Percentiles rank a stretch among this genome's conserved stretches.
Evolutionary conservation across 1,140 invertebrate species (phyloP).

Genomic region (Nephila pilipes): DNA sequence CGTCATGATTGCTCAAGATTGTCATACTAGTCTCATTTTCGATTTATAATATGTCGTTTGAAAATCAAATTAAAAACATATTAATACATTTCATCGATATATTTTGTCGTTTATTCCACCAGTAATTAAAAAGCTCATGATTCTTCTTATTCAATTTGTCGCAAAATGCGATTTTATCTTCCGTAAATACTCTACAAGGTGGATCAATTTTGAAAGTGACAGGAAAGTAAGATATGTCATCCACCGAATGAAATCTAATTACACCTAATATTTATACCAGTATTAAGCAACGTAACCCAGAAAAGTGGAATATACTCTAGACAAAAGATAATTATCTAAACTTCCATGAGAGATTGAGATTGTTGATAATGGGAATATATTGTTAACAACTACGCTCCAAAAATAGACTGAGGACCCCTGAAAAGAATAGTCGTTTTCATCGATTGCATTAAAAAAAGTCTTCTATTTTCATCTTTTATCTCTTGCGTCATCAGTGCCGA

Average conservation of each 20-base stretch:
- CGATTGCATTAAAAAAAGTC: neutral
- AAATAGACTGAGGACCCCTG: neutral
- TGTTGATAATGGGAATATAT: neutral
- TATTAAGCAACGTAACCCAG: neutral
- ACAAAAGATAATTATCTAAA: neutral
- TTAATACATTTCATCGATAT: too few species aligned
- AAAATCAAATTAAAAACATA: too few species aligned
- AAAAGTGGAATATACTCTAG: neutral
- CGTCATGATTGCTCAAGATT: too few species aligned
- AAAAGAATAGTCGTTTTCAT: constrained; percentile 18
- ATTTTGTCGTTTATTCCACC: too few species aligned
- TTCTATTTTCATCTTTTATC: neutral
- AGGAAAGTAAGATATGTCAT: neutral
- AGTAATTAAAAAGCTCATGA: too few species aligned
- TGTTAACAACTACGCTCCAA: neutral
- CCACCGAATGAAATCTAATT: neutral
- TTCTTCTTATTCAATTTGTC: too few species aligned
- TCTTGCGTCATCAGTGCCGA: neutral
- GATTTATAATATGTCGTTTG: too few species aligned
- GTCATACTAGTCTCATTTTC: too few species aligned
- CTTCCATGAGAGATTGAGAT: neutral
- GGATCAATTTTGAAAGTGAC: neutral
- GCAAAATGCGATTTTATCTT: neutral
- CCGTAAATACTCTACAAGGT: neutral
- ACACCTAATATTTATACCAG: neutral